Evolutionary conservation across 2,113 vertebrate species (phyloP).

Genomic region (Myrmecophaga tridactyla): DNA sequence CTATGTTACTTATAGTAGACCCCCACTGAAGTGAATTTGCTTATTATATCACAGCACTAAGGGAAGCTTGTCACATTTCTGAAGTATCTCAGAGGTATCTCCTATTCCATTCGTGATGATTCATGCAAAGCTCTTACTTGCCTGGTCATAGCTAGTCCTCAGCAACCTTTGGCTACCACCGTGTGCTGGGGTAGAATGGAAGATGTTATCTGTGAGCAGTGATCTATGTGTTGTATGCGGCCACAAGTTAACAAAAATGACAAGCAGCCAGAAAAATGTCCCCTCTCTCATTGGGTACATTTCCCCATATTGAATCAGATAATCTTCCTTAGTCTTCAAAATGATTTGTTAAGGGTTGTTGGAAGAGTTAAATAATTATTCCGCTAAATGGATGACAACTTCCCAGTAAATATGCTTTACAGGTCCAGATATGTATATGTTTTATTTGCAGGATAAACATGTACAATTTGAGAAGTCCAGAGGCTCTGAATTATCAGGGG

Average conservation of each 20-base stretch:
- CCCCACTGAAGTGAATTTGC: neutral
- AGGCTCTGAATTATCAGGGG: neutral
- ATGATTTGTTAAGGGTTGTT: neutral
- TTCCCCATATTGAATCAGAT: neutral
- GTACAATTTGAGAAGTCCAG: neutral
- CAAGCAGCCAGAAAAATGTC: neutral
- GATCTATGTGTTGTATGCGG: neutral
- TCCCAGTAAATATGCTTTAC: neutral
- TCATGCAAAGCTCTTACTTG: neutral
- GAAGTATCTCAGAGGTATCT: neutral
- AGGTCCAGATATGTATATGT: neutral
- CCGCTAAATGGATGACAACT: neutral
- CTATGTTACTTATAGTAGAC: neutral
- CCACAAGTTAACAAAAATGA: neutral
- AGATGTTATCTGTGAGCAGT: rapidly evolving
- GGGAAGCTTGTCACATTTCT: neutral
- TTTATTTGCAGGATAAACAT: neutral
- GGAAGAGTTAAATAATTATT: neutral
- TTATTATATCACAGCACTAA: neutral
- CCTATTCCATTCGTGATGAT: neutral
- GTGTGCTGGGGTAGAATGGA: too few relatives aligned
- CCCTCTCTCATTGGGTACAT: neutral
- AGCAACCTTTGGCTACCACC: neutral
- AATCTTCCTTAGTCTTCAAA: neutral
- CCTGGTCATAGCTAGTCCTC: neutral